These are phyloP conservation scores for Drosophila sp. DNA, from an alignment of 1,140 invertebrate species.

Conservation along the genomic window DNA sequence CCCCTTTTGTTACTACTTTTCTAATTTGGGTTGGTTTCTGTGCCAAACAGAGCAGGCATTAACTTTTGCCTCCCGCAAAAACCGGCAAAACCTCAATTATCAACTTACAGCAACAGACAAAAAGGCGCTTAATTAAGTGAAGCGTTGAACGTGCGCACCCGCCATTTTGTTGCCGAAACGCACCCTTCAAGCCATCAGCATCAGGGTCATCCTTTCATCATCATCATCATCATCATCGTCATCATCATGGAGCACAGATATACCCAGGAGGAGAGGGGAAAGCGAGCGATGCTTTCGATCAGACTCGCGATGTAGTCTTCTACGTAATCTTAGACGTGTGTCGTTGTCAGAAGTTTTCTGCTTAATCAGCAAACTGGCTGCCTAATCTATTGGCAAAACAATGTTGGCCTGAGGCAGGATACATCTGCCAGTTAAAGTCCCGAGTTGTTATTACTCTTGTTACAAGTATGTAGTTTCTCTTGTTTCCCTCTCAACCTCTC, in stretches of 20 bases:
- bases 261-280: background rate
- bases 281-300: conserved; percentile 38
- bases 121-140: conserved; percentile 76
- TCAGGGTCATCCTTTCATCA: background rate
- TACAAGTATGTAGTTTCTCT: conserved; percentile 41
- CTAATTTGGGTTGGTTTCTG: conserved; percentile 35
- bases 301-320: conserved; percentile 16
- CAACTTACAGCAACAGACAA: conserved; percentile 70
- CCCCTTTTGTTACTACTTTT: conserved; percentile 54
- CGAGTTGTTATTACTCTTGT: conserved; percentile 48
- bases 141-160: conserved; percentile 60
- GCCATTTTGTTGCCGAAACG: conserved; percentile 54
- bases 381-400: conserved; percentile 29
- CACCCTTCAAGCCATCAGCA: background rate
- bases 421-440: conserved; percentile 24
- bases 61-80: conserved; percentile 66
- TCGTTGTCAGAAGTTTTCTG: conserved; percentile 30
- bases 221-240: conserved; percentile 4
- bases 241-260: background rate
- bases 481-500: background rate
- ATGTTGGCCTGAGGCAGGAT: background rate
- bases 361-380: conserved; percentile 46
- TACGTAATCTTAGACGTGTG: conserved; percentile 51
- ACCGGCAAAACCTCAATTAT: conserved; percentile 73
- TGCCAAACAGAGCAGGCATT: conserved; percentile 46